Percentiles rank a stretch among this genome's conserved stretches.
Evolutionary conservation across 2,797 vertebrate genomes (phyloP).

Genomic region (Coluber constrictor): DNA sequence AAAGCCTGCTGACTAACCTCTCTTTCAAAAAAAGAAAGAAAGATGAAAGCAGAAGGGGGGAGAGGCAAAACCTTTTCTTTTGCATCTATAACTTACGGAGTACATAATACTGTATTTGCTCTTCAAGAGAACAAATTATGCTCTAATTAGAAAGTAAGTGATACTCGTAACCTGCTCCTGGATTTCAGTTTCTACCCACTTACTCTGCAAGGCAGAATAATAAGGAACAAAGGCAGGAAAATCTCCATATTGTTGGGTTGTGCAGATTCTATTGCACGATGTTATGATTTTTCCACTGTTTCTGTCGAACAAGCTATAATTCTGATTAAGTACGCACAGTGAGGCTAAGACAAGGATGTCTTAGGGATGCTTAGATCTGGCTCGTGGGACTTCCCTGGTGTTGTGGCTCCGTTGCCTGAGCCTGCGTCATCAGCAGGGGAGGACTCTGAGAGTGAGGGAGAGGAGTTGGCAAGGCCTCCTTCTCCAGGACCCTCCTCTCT

Average conservation of each 20-base stretch:
- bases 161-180: background rate
- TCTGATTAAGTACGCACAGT: background rate
- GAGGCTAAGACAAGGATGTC: background rate
- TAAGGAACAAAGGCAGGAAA: background rate
- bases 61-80: background rate
- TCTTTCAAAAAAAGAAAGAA: background rate
- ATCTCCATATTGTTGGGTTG: background rate
- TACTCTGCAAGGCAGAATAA: background rate
- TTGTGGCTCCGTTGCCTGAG: too few relatives aligned
- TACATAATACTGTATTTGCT: background rate
- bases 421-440: too few relatives aligned
- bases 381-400: fast-evolving
- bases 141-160: background rate
- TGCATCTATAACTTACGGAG: background rate
- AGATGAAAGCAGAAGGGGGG: background rate
- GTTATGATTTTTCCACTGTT: background rate
- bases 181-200: background rate
- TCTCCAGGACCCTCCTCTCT: too few relatives aligned
- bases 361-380: too few relatives aligned
- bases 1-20: background rate
- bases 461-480: too few relatives aligned
- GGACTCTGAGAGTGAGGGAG: too few relatives aligned
- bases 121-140: background rate
- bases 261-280: background rate
- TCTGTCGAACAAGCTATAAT: background rate